These are phyloP conservation scores for Argyrosomus regius DNA, from an alignment of 2,797 vertebrate species.

Conservation along the genomic window DNA sequence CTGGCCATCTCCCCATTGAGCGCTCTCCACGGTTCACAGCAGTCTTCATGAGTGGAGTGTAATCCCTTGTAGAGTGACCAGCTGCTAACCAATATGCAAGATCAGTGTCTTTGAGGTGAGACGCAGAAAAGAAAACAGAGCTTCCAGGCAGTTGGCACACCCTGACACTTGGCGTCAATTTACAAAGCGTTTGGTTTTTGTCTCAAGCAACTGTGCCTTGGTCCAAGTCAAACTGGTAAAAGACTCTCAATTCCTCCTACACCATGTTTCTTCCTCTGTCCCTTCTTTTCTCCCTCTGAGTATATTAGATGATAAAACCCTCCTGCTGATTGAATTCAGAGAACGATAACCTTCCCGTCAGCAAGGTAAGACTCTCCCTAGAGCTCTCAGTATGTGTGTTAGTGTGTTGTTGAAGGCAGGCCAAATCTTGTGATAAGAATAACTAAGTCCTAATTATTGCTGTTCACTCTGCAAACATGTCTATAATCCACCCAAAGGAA, in stretches of 20 bases:
- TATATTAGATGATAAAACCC: constrained; percentile 65
- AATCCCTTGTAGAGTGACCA: constrained; percentile 22
- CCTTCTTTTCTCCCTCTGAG: constrained; percentile 28
- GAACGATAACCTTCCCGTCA: constrained; percentile 74
- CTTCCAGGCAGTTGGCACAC: constrained; percentile 48
- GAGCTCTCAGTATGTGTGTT: constrained; percentile 53
- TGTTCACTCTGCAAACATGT: constrained; percentile 49
- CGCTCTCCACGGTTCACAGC: constrained; percentile 5
- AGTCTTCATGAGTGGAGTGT: neutral
- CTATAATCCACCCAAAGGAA: constrained; percentile 26
- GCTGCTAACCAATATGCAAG: constrained; percentile 21
- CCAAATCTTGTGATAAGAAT: constrained; percentile 56
- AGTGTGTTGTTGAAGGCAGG: constrained; percentile 51
- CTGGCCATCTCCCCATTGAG: constrained; percentile 21
- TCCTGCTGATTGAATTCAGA: constrained; percentile 44
- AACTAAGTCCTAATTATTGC: constrained; percentile 62
- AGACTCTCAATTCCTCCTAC: constrained; percentile 16
- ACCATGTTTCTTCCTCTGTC: constrained; percentile 12
- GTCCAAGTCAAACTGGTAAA: constrained; percentile 49
- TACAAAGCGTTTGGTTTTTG: constrained; percentile 53
- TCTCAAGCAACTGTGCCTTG: constrained; percentile 38
- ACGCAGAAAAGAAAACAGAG: constrained; percentile 3
- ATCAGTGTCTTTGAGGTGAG: constrained; percentile 35
- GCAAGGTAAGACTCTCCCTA: constrained; percentile 63
- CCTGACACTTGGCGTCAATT: constrained; percentile 51